Base-by-base conservation (phyloP, 2,113 vertebrate genomes). In the Monarcha castaneiventris region DNA sequence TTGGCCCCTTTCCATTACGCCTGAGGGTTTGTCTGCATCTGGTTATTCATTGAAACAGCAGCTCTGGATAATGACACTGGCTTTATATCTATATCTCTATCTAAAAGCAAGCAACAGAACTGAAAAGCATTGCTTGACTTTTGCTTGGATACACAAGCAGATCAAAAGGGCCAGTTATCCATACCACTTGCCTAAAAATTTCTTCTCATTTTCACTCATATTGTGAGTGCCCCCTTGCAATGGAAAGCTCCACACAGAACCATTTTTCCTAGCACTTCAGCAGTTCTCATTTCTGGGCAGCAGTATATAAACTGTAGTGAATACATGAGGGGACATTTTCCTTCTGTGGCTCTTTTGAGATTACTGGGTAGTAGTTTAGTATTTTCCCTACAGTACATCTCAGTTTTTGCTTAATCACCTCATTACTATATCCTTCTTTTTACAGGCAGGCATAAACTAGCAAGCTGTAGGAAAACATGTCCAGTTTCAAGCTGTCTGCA, bases 191-290 rank as follows among this genome's bases (percentile, higher is more conserved):
- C 59, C 54, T 87, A 71, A 41, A 95, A 44, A 33, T 35, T 89
- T 62, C 23, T 66, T 77, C 33, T 43, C 9, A 7, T 92, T 94
- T 84, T 82, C 13, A 80, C 23, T 44, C 13, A 37, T 33, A 66
- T 51, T 3, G 0, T 3, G 4, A 75, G 39, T 1, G 2, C 13
- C 5, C 6, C 55, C 5, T 33, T 90, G 33, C 41, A 55, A 41
- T 32, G 23, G 74, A 63, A 93, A 87, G 23, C 43, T 93, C 59
- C 27, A 46, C 30, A 68, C 27, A 66, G 54, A 66, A 66, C 16
- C 19, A 37, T 77, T 85, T 87, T 61, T 66, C 18, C 37, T 25
- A 69, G 20, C 6, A 13, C 22, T 64, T 44, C 44, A 59, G 19
- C 6, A 58, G 8, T 72, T 97, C 33, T 61, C 15, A 54, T 81